Conservation (phyloP, 2,113 vertebrate genomes). For the human region DNA sequence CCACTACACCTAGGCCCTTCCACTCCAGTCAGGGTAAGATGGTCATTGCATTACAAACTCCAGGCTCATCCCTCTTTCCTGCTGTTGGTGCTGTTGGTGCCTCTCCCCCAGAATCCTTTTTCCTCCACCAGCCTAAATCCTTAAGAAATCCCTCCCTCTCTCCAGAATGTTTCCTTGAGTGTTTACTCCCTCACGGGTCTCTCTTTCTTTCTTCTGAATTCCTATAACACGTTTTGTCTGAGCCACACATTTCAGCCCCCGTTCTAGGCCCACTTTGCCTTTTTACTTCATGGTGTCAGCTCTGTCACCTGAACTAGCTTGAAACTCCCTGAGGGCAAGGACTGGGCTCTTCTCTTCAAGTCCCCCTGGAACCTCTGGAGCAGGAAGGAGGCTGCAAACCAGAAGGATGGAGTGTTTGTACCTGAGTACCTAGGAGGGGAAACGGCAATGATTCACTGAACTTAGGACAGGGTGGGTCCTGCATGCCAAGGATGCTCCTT, state of each 20-base stretch:
- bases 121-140: background rate
- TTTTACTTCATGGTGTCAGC: background rate
- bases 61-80: background rate
- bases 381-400: no score
- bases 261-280: no score
- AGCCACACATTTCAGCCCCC: background rate
- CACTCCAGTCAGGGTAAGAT: no score
- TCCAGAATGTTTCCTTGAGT: background rate
- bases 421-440: background rate
- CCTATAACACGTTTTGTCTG: background rate
- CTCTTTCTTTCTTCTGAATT: background rate
- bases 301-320: background rate
- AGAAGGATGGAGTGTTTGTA: background rate
- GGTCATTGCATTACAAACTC: background rate
- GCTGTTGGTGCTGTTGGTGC: background rate
- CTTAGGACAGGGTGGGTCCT: background rate
- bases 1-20: background rate
- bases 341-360: background rate
- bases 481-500: background rate
- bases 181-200: accelerated
- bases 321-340: background rate
- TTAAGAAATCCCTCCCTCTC: background rate
- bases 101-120: background rate
- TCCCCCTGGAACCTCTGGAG: background rate
- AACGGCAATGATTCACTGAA: no score